Percentiles rank a stretch among this genome's conserved stretches.
Evolutionary conservation across 1,140 invertebrate species (phyloP).

Genomic region (Eciton burchellii): DNA sequence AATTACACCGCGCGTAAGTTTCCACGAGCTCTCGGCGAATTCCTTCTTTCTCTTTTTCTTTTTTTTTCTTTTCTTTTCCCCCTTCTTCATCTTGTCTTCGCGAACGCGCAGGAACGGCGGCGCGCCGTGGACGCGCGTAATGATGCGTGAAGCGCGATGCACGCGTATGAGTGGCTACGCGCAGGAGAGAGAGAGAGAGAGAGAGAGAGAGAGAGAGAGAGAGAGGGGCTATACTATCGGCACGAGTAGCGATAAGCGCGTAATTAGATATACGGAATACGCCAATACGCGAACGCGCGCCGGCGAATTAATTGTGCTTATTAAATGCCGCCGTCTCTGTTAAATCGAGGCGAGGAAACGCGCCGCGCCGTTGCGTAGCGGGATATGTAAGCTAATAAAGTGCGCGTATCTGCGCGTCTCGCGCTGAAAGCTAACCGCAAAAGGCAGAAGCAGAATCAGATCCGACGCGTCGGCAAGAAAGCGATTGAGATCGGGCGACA

Average conservation of each 20-base stretch:
- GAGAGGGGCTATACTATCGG: slow-evolving; percentile 62
- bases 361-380: slow-evolving; percentile 36
- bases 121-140: slow-evolving; percentile 29
- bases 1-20: slow-evolving; percentile 22
- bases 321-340: slow-evolving; percentile 45
- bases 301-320: slow-evolving; percentile 61
- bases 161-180: slow-evolving; percentile 32
- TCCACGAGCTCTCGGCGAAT: not conserved
- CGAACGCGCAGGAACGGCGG: slow-evolving; percentile 18
- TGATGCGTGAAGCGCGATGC: slow-evolving; percentile 53
- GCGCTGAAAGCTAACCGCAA: not conserved
- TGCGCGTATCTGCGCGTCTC: slow-evolving; percentile 26
- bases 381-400: slow-evolving; percentile 33
- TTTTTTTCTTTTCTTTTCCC: no score
- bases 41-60: no score
- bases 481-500: slow-evolving; percentile 37
- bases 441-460: slow-evolving; percentile 47
- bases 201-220: slow-evolving; percentile 62
- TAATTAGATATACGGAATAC: slow-evolving; percentile 64
- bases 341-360: slow-evolving; percentile 42
- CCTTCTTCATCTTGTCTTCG: slow-evolving; percentile 12
- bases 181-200: slow-evolving; percentile 59
- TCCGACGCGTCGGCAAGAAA: slow-evolving; percentile 57
- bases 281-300: slow-evolving; percentile 32
- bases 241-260: slow-evolving; percentile 57